Conservation (phyloP, 2,797 vertebrate genomes). For the Sebastes taczanowskii region DNA sequence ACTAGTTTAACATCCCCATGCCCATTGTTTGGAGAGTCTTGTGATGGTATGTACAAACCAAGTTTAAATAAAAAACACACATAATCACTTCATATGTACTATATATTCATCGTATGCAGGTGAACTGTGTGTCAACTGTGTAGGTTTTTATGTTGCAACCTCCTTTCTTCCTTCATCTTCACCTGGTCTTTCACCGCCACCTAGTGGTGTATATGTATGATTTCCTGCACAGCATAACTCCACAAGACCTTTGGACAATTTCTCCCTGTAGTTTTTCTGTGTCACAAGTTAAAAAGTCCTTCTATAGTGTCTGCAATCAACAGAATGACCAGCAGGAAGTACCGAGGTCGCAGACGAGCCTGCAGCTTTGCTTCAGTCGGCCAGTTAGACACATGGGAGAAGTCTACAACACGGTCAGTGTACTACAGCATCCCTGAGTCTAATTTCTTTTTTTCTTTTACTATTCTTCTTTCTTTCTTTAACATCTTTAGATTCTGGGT, state of each 20-base stretch:
- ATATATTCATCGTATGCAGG: neutral
- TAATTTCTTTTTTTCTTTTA: no score
- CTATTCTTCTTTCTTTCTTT: no score
- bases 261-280: neutral
- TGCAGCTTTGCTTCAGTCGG: neutral
- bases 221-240: neutral
- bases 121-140: neutral
- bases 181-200: neutral
- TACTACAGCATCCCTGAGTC: no score
- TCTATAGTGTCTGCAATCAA: neutral
- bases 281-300: neutral
- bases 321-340: neutral
- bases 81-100: neutral
- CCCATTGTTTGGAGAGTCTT: neutral
- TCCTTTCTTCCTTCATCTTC: neutral
- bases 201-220: neutral
- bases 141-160: neutral
- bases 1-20: neutral
- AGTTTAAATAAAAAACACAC: neutral
- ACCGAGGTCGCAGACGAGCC: neutral
- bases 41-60: neutral
- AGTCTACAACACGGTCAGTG: neutral
- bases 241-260: neutral
- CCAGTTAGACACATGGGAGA: neutral
- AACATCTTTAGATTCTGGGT: neutral